These are phyloP conservation scores for Sciurus carolinensis DNA, from an alignment of 2,797 vertebrate species.

Conservation along the genomic window DNA sequence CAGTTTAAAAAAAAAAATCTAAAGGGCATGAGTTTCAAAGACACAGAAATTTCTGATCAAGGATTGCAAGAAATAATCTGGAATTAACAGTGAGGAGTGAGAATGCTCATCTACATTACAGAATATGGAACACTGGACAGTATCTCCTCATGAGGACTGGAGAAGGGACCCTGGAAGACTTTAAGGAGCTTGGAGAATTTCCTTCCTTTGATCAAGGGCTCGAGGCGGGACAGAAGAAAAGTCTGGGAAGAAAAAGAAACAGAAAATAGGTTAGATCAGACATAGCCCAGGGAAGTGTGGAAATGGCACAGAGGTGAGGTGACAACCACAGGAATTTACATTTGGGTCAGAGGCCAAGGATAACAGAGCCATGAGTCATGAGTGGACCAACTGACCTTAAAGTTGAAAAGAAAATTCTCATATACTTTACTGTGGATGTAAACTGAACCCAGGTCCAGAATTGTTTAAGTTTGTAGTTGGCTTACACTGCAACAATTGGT, in stretches of 20 bases:
- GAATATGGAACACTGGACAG: not conserved
- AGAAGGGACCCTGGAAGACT: not conserved
- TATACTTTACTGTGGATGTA: not conserved
- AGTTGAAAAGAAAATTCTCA: not conserved
- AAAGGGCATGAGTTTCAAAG: slow-evolving; percentile 1
- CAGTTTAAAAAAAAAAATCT: not conserved
- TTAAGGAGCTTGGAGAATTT: not conserved
- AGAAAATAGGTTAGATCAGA: not conserved
- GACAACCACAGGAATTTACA: not conserved
- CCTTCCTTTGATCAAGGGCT: not conserved
- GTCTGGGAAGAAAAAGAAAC: not conserved
- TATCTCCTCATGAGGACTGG: not conserved
- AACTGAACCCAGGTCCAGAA: not conserved
- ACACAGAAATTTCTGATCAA: not conserved
- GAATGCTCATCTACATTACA: not conserved
- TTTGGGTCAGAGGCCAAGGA: not conserved
- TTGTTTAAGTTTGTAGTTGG: not conserved
- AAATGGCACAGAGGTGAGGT: not conserved
- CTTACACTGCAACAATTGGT: not conserved
- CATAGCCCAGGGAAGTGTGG: not conserved
- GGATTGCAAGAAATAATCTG: not conserved
- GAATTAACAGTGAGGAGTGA: not conserved
- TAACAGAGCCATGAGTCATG: not conserved
- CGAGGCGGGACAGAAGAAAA: not conserved
- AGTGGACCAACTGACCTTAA: not conserved